Conservation (phyloP, 2,888 invertebrate genomes). For the Cosmia trapezina region DNA sequence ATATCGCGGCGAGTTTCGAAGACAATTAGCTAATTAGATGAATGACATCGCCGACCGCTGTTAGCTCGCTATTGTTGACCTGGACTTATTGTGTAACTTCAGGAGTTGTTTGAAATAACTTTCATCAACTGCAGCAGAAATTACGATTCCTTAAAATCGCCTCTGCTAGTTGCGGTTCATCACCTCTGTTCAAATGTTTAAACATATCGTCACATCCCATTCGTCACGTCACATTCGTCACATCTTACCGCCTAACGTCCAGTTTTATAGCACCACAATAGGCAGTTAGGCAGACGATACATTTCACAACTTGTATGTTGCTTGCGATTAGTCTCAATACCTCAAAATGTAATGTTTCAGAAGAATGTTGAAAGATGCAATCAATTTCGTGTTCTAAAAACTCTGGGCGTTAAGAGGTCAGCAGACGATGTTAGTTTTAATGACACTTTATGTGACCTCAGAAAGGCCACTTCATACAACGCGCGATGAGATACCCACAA, state of each 20-base stretch:
- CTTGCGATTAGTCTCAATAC: conserved; percentile 36
- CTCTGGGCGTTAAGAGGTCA: conserved; percentile 26
- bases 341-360: conserved; percentile 19
- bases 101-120: background rate
- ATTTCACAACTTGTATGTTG: conserved; percentile 29
- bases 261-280: conserved; percentile 11
- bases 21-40: background rate
- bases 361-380: conserved; percentile 31
- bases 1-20: background rate
- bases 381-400: conserved; percentile 42
- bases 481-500: background rate
- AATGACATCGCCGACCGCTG: conserved; percentile 29
- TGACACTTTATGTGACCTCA: background rate
- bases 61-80: conserved; percentile 32
- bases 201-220: background rate
- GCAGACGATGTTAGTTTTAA: conserved; percentile 25
- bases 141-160: background rate
- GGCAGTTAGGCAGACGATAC: conserved; percentile 16
- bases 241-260: conserved; percentile 8
- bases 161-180: background rate
- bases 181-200: conserved; percentile 8
- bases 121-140: background rate
- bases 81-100: conserved; percentile 25
- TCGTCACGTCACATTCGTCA: conserved; percentile 11
- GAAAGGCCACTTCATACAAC: conserved; percentile 10